Percentiles rank a stretch among this genome's conserved stretches.
phyloP scores from a whole-genome alignment of 2,113 vertebrate species.

The Polypterus senegalus region DNA sequence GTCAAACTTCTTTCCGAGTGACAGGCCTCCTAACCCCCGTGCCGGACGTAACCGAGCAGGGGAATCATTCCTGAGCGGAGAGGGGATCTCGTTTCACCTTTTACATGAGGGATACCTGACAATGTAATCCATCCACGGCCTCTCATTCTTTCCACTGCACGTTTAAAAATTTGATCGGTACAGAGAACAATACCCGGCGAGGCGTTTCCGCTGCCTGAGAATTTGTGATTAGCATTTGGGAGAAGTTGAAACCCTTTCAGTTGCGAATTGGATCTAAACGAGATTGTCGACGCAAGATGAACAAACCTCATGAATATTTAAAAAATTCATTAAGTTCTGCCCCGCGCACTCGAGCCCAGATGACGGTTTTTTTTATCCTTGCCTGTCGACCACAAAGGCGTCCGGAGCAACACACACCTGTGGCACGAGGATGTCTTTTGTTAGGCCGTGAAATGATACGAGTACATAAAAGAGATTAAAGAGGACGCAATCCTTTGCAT shows the following conservation, averaged over 20 bases:
- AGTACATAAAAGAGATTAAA: background rate
- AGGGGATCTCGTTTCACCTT: constrained; percentile 45
- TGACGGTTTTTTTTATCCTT: constrained; percentile 29
- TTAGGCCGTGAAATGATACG: constrained; percentile 24
- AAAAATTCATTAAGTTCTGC: constrained; percentile 41
- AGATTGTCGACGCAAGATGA: constrained; percentile 29
- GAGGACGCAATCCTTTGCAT: constrained; percentile 17
- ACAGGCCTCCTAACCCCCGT: constrained; percentile 48
- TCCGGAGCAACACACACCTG: constrained; percentile 27
- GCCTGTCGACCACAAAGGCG: constrained; percentile 38
- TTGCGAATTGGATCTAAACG: constrained; percentile 32
- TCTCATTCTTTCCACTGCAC: constrained; percentile 32
- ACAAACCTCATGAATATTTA: constrained; percentile 64
- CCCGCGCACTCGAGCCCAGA: constrained; percentile 26
- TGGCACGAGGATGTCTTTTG: constrained; percentile 19
- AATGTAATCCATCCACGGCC: constrained; percentile 44
- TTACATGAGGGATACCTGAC: constrained; percentile 32
- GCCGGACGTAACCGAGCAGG: constrained; percentile 20
- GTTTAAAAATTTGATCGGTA: constrained; percentile 44
- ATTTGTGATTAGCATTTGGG: constrained; percentile 40
- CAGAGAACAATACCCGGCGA: constrained; percentile 20
- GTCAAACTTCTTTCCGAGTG: constrained; percentile 45
- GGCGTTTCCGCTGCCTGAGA: constrained; percentile 22
- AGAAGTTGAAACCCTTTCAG: constrained; percentile 50
- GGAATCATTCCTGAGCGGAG: constrained; percentile 7